A percentile compares a stretch with the other conserved stretches of the same genome.
Conservation (phyloP, 2,888 invertebrate species). For the Suillia variegata region DNA sequence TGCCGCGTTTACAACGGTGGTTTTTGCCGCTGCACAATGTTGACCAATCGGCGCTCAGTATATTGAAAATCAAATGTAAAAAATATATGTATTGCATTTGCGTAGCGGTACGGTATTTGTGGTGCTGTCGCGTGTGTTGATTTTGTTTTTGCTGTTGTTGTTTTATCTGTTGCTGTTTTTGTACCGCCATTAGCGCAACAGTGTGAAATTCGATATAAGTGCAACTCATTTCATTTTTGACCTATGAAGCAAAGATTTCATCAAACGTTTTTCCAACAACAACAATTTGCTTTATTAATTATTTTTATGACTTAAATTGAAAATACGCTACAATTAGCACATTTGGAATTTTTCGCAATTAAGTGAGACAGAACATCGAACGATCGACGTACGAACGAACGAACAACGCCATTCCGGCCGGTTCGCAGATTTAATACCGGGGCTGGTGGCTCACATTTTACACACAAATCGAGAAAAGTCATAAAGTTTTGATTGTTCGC, state of each 20-base stretch:
- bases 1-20: not conserved
- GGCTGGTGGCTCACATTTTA: too few relatives aligned
- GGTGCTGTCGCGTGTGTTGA: slow-evolving; percentile 19
- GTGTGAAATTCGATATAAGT: slow-evolving; percentile 54
- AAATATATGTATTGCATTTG: slow-evolving; percentile 19
- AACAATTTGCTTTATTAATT: not conserved
- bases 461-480: slow-evolving; percentile 12
- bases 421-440: too few relatives aligned
- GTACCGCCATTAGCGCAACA: slow-evolving; percentile 51
- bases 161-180: slow-evolving; percentile 23
- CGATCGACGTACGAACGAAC: not conserved
- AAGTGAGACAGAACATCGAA: not conserved
- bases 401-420: too few relatives aligned
- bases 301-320: slow-evolving; percentile 47
- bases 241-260: not conserved
- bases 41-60: slow-evolving; percentile 55
- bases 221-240: slow-evolving; percentile 49
- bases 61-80: slow-evolving; percentile 36
- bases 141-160: slow-evolving; percentile 23
- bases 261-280: not conserved
- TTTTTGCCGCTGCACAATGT: slow-evolving; percentile 31
- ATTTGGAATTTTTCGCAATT: slow-evolving; percentile 29
- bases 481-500: slow-evolving; percentile 24
- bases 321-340: slow-evolving; percentile 48
- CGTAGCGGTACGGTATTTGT: slow-evolving; percentile 29